phyloP scores from a whole-genome alignment of 2,797 vertebrate species.

The Dryobates pubescens region DNA sequence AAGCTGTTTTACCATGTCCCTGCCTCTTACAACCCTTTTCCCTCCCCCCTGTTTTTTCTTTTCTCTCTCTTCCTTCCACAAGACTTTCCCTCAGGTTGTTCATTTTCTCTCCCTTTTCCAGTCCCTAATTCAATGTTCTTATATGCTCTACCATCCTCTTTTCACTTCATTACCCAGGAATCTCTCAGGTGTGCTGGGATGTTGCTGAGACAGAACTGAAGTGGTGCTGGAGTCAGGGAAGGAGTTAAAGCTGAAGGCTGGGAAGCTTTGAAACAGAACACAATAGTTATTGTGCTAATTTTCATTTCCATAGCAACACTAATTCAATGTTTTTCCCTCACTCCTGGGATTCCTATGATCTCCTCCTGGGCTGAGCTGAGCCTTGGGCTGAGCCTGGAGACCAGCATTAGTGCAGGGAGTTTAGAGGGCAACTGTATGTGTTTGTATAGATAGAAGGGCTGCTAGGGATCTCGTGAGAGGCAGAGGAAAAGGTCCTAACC shows the following conservation, averaged over 20 bases:
- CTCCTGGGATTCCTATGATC: conserved; percentile 26
- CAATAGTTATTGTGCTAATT: conserved; percentile 53
- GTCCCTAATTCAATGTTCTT: neutral
- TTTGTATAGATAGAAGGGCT: neutral
- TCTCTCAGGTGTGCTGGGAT: neutral
- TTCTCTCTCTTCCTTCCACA: neutral
- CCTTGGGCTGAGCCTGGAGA: neutral
- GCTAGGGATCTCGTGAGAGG: neutral
- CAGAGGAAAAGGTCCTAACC: neutral
- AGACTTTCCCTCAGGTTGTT: neutral
- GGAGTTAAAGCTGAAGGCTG: conserved; percentile 4
- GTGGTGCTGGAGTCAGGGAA: neutral
- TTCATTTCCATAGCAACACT: conserved; percentile 42
- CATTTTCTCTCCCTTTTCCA: neutral
- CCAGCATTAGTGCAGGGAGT: neutral
- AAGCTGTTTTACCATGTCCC: neutral
- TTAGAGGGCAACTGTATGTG: neutral
- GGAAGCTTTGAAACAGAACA: conserved; percentile 26
- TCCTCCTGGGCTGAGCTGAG: neutral
- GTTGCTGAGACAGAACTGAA: neutral
- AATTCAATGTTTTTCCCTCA: neutral
- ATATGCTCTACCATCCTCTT: neutral
- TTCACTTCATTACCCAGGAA: neutral
- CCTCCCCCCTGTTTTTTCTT: neutral
- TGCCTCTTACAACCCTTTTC: neutral